Base-by-base conservation (phyloP, 1,140 invertebrate genomes). In the Pseudomyrmex pallidus region DNA sequence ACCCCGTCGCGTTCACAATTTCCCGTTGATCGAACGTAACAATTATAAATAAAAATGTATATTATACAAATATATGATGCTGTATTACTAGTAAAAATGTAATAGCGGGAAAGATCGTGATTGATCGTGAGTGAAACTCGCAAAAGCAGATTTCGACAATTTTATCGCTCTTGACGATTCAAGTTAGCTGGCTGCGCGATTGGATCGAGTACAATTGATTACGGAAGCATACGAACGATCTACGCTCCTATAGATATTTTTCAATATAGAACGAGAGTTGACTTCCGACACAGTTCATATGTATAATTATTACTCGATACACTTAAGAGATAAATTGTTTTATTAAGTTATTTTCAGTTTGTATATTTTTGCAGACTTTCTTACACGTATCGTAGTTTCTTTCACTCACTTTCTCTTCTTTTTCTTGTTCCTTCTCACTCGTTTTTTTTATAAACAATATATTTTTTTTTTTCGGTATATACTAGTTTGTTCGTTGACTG, bases 11-110 rank as follows among this genome's bases (percentile, higher is more conserved):
- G 35, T 35, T 35, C 35, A 35, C 35, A 35, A 5, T 35, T 35
- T 35, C 35, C 72, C 82, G 50, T 82, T 63, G 44, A 59, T 62
- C 82, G 52, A 77, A 77, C 57, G 67, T 64, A 44, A 64, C 68
- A 62, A 67, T 46, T 86, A 56, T 35, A 57, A 22, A 78, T 73
- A 78, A 52, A 52, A 12, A 52, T 52, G 13, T 52, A 1, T 13
- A 52, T 52, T 57, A 74, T 66, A 87, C 56, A 74, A 15, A 59
- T 2, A 80, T 50, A 77, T 35, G 25, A 70, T 59, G 59, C 35
- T 66, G 17, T 35, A 80, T 80, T 80, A 80, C 50, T 59, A 66
- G 70, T 59, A 12, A 67, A 68, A 46, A 78, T 78, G 48, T 13
- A 50, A 3, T 15, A 48, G 12, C 46, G 22, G 44, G 22, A 62